Percentiles rank a stretch among this genome's conserved stretches.
phyloP scores from a whole-genome alignment of 2,113 vertebrate species.

The Pimephales promelas region DNA sequence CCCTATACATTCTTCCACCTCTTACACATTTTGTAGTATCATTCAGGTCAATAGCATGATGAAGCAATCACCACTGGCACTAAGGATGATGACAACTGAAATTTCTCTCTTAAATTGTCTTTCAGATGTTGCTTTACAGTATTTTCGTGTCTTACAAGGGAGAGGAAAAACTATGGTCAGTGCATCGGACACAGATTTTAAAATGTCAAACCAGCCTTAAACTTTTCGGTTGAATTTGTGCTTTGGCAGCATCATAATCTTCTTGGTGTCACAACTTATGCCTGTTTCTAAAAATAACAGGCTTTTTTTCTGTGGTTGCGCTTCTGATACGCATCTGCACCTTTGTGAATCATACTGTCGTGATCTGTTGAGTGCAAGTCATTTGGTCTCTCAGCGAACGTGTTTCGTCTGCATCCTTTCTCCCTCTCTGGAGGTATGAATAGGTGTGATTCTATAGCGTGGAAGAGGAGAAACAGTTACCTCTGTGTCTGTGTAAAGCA shows the following conservation, averaged over 20 bases:
- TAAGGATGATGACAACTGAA: neutral
- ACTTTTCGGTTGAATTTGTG: neutral
- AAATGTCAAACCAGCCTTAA: neutral
- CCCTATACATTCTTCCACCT: neutral
- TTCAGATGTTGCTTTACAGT: neutral
- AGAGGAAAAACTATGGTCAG: neutral
- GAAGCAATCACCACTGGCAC: neutral
- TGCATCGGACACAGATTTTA: neutral
- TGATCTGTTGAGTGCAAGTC: neutral
- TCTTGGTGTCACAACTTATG: neutral
- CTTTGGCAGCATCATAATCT: neutral
- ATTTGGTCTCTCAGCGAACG: neutral
- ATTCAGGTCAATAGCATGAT: neutral
- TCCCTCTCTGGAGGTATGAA: neutral
- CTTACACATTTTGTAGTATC: neutral
- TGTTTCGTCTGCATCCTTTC: neutral
- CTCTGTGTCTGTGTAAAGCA: neutral
- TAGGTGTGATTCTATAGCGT: constrained; percentile 16
- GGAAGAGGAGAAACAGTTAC: neutral
- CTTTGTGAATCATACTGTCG: constrained; percentile 12
- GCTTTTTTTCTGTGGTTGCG: neutral
- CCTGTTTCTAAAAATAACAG: neutral
- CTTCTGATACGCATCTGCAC: neutral
- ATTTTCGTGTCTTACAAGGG: neutral
- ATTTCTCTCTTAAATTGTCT: neutral